Base-by-base conservation (phyloP, 2,113 vertebrate species). In the Otis tarda region DNA sequence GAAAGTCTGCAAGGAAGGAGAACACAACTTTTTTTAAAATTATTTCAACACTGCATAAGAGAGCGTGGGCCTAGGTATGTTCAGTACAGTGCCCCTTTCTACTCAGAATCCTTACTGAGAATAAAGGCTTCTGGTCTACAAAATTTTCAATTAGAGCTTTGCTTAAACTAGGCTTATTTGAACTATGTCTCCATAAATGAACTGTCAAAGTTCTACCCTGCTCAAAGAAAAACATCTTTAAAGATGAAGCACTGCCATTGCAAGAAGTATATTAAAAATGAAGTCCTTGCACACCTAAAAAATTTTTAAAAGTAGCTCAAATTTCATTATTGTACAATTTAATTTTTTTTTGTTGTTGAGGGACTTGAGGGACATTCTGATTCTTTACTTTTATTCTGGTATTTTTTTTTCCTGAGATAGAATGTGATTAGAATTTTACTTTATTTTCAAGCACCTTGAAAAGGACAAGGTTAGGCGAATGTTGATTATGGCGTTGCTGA, bases 21-120 rank as follows among this genome's bases (percentile, higher is more conserved):
- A 61, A 14, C 9, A 35, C 6, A 31, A 14, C 6, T 2, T 27
- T 24, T 16, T 23, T 61, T 30, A n/a, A 6, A 14, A 3, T 22
- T 33, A 10, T 87, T 93, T 77, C 25, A 82, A 4, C 12, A 23
- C 11, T 3, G 4, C 0, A 0, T 52, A 49, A 35, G 33, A 53
- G 33, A 39, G 14, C 8, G 2, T 1, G 0, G 4, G 7, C 10
- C 14, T 61, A 15, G 13, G 6, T 63, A 8, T 57, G 7, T 84
- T 65, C 16, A 39, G 30, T 87, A 17, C 30, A 37, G 13, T 61
- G 25, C 12, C 9, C 4, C 9, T 65, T 89, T 55, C 73, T 65
- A 33, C 50, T 95, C 17, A 39, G 57, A 57, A 80, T 75, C 11
- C 8, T 43, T 41, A 25, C 1, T 20, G 14, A 43, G 37, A 86